Percentiles rank a stretch among this genome's conserved stretches.
phyloP scores from a whole-genome alignment of 2,888 invertebrate species.

The Ichneumoninae sp. region DNA sequence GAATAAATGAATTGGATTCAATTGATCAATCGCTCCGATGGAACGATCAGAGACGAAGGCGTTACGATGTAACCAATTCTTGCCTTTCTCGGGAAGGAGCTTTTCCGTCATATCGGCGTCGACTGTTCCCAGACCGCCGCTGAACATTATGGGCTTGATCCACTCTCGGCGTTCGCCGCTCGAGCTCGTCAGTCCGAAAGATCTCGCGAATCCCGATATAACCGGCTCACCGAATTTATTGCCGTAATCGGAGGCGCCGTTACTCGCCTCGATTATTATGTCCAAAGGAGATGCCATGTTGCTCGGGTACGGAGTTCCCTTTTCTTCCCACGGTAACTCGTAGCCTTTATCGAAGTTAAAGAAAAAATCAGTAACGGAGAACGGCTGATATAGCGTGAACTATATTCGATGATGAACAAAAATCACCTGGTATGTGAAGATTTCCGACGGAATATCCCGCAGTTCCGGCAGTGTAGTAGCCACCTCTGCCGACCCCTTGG shows the following conservation, averaged over 20 bases:
- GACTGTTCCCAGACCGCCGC: conserved; percentile 97
- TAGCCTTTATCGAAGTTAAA: conserved; percentile 87
- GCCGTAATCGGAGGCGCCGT: conserved; percentile 99
- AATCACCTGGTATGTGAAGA: conserved; percentile 92
- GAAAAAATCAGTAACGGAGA: background rate
- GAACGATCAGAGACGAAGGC: background rate
- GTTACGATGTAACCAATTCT: background rate
- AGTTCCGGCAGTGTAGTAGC: conserved; percentile 96
- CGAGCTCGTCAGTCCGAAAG: conserved; percentile 92
- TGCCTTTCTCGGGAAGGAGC: conserved; percentile 90
- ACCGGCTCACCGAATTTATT: conserved; percentile 99
- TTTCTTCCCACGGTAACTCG: conserved; percentile 94
- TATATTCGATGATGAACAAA: conserved; percentile 32
- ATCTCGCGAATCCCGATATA: conserved; percentile 95
- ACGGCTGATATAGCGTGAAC: background rate
- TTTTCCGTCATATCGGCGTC: conserved; percentile 93
- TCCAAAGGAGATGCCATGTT: conserved; percentile 96
- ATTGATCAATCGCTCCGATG: background rate
- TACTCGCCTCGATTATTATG: conserved; percentile 97
- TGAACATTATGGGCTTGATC: conserved; percentile 99
- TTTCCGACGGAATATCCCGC: conserved; percentile 99
- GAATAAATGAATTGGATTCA: conserved; percentile 28
- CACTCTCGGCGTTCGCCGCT: conserved; percentile 93
- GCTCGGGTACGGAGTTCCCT: conserved; percentile 88
- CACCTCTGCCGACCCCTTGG: conserved; percentile 97